Percentiles rank a stretch among this genome's conserved stretches.
phyloP scores from a whole-genome alignment of 1,140 invertebrate species.

The Acyrthosiphon pisum region DNA sequence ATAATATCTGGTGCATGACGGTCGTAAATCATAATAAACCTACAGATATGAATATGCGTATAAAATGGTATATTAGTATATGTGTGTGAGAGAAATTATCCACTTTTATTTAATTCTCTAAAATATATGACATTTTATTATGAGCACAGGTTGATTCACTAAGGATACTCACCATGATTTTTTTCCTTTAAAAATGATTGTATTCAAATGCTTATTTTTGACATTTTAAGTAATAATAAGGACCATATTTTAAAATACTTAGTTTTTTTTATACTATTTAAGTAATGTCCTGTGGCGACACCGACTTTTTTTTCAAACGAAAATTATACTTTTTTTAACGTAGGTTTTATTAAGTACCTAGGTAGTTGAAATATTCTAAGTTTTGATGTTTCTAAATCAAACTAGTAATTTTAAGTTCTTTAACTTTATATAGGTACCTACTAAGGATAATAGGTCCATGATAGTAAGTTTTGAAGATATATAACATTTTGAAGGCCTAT shows the following conservation, averaged over 20 bases:
- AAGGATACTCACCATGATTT: background rate
- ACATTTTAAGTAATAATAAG: background rate
- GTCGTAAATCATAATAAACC: background rate
- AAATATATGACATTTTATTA: background rate
- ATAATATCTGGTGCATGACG: background rate
- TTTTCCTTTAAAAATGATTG: no score
- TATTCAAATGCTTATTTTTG: background rate
- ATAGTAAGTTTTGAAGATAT: background rate
- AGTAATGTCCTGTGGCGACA: no score
- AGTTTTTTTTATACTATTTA: background rate
- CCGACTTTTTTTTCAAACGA: background rate
- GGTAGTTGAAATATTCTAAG: no score
- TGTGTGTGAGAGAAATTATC: background rate
- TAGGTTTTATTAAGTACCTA: no score
- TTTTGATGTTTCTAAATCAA: no score
- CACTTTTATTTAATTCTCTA: background rate
- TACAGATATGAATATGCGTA: background rate
- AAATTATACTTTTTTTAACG: background rate
- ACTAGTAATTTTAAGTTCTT: background rate
- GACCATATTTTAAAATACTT: background rate
- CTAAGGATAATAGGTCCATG: background rate
- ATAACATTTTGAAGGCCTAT: background rate
- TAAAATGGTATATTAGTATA: background rate
- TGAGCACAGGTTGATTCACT: background rate
- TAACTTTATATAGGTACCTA: background rate